phyloP scores from a whole-genome alignment of 2,888 invertebrate genomes.

The Latrodectus hesperus region DNA sequence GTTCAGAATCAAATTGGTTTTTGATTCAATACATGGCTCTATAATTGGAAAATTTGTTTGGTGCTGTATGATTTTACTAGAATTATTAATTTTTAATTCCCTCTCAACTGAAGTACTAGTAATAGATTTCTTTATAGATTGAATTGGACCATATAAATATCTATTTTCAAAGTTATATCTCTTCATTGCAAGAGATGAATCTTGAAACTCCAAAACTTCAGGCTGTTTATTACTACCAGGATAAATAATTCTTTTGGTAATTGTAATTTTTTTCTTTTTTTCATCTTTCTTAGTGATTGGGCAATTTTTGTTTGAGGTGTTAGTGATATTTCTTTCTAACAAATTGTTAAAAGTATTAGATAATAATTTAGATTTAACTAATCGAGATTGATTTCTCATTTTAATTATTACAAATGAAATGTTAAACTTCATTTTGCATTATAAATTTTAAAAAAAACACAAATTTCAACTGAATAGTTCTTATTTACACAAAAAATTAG shows the following conservation, averaged over 20 bases:
- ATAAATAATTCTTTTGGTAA: constrained; percentile 10
- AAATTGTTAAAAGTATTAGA: too few species aligned
- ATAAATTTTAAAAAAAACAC: too few species aligned
- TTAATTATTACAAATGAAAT: too few species aligned
- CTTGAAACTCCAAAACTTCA: constrained; percentile 27
- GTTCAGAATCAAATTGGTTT: neutral
- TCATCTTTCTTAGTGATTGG: too few species aligned
- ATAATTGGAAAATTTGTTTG: constrained; percentile 30
- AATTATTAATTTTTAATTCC: neutral
- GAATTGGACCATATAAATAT: constrained; percentile 42
- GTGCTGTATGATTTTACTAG: constrained; percentile 18
- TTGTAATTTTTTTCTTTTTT: constrained; percentile 18
- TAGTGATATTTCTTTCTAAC: too few species aligned
- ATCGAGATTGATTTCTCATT: too few species aligned
- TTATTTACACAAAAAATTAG: too few species aligned
- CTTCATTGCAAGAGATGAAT: constrained; percentile 38
- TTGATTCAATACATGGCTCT: constrained; percentile 1
- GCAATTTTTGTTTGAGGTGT: too few species aligned
- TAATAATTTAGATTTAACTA: too few species aligned
- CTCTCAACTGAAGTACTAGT: too few species aligned
- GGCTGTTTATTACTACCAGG: neutral
- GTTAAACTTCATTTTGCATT: too few species aligned
- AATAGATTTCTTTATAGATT: neutral
- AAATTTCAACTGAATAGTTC: too few species aligned
- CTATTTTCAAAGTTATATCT: constrained; percentile 56